Conservation (phyloP, 2,113 vertebrate species). For the Hippolais icterina region DNA sequence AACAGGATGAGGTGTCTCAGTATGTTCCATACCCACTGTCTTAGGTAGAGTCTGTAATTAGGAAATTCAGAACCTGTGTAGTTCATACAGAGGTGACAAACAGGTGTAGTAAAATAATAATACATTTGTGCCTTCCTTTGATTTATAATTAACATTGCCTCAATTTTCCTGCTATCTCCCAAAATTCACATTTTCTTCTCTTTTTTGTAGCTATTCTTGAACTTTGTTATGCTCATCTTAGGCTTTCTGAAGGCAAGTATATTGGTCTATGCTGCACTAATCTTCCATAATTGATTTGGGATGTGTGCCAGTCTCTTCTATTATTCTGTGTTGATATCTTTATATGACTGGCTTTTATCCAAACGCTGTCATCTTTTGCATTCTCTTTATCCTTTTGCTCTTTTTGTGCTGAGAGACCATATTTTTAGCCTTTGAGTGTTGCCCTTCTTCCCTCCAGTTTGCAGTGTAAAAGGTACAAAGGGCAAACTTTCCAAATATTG, state of each 20-base stretch:
- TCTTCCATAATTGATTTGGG: conserved; percentile 75
- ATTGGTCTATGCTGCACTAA: conserved; percentile 50
- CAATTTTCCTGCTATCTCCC: neutral
- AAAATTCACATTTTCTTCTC: conserved; percentile 21
- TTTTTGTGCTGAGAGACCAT: conserved; percentile 45
- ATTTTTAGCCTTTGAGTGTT: conserved; percentile 12
- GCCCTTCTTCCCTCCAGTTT: conserved; percentile 1
- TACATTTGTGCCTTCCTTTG: neutral
- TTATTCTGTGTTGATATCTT: conserved; percentile 60
- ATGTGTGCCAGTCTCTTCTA: conserved; percentile 67
- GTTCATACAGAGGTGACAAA: neutral
- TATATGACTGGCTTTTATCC: conserved; percentile 62
- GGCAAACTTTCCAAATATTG: neutral
- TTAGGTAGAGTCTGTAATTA: neutral
- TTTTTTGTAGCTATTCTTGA: neutral
- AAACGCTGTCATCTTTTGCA: conserved; percentile 36
- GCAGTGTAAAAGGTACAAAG: conserved; percentile 17
- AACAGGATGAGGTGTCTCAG: neutral
- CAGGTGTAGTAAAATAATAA: neutral
- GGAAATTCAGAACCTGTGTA: neutral
- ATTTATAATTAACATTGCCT: neutral
- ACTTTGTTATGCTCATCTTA: conserved; percentile 48
- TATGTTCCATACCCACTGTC: neutral
- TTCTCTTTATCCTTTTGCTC: conserved; percentile 43
- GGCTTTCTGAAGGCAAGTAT: conserved; percentile 46